Evolutionary conservation across 2,797 vertebrate species (phyloP), one percentile per base, ranked within the genome.

Genomic region (Diplodus sargus): DNA sequence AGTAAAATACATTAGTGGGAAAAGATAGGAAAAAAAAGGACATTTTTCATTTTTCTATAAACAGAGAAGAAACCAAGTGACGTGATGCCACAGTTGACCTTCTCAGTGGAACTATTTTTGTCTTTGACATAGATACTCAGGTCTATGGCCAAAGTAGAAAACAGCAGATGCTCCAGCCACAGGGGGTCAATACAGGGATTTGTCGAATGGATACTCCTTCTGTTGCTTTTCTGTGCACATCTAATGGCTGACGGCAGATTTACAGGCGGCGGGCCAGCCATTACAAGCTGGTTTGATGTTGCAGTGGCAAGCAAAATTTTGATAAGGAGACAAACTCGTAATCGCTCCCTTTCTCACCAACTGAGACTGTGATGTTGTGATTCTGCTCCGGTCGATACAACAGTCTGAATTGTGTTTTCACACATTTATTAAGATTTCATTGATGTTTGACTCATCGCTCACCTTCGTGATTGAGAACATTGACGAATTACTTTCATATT

Each of bases 131-230:
- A 90, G 87, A 93, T 93, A 87, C 89, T 85, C 91, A 91, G 90
- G 90, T 91, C 92, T 89, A 72, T 83, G 89, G 91, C 92, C 92
- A 94, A 92, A 92, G 87, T 76, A 89, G 88, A 94, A 90, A 91
- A 94, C 92, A 95, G 93, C 95, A 96, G 95, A 95, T 95, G 95
- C 94, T 92, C 54, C 68, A 64, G 43, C 91, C 58, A 56, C 77
- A 60, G 94, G 95, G 85, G 87, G 90, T 83, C 93, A 90, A 94
- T 93, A 93, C 92, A 93, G 89, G 94, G 93, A 94, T 93, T 94
- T 93, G 93, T 94, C 85, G 72, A 92, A 89, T 90, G 92, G 94
- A 87, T 87, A 66, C 91, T 94, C 94, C 95, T 94, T 95, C 94
- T 95, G 94, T 92, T 91, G 90, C 90, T 63, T 86, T 85, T 87